Percentiles rank a stretch among this genome's conserved stretches.
These are phyloP conservation scores for Elmis aenea DNA, from an alignment of 2,888 invertebrate species.

Conservation along the genomic window DNA sequence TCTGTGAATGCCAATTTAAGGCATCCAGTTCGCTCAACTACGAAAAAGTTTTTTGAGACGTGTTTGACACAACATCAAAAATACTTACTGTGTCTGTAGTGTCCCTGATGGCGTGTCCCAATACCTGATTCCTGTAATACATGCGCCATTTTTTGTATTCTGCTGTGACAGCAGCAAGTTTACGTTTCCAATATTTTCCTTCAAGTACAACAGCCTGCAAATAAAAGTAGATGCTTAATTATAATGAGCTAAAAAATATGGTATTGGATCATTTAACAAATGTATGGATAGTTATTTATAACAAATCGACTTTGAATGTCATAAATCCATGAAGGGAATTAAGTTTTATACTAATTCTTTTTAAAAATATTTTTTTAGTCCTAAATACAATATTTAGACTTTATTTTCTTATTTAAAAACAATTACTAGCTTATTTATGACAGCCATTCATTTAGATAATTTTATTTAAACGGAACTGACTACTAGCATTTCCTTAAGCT, in stretches of 20 bases:
- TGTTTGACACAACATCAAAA: constrained; percentile 8
- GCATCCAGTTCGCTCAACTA: constrained; percentile 70
- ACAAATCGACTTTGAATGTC: background rate
- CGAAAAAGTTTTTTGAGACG: constrained; percentile 24
- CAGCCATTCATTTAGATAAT: no score
- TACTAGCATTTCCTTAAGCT: no score
- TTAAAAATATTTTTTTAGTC: no score
- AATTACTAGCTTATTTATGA: no score
- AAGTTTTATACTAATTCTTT: no score
- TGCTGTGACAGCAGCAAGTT: constrained; percentile 92
- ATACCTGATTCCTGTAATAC: constrained; percentile 76
- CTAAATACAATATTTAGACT: no score
- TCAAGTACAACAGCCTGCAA: constrained; percentile 92
- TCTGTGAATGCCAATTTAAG: constrained; percentile 65
- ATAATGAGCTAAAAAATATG: no score
- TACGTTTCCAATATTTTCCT: constrained; percentile 99
- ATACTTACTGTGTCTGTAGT: constrained; percentile 68
- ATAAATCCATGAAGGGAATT: background rate
- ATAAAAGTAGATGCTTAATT: constrained; percentile 1
- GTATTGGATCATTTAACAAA: no score
- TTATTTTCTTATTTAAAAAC: no score
- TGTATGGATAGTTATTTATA: no score
- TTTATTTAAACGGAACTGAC: no score
- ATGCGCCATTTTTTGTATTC: constrained; percentile 99
- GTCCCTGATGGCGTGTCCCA: constrained; percentile 72